A percentile compares a stretch with the other conserved stretches of the same genome.
Conservation (phyloP, 2,113 vertebrate genomes). For the Pelmatolapia mariae region DNA sequence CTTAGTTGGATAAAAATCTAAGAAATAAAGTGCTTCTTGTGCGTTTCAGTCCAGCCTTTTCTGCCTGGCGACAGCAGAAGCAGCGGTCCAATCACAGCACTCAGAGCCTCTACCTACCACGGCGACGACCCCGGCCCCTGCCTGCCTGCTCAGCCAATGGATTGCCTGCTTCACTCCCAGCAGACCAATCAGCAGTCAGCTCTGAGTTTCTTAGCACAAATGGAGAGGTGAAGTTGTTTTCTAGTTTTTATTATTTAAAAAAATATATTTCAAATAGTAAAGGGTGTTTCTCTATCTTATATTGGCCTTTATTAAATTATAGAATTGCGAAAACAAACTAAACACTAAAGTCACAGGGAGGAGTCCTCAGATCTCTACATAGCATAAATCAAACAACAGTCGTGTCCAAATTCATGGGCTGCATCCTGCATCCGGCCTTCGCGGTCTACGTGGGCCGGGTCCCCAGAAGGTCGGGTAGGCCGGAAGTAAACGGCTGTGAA, state of each 20-base stretch:
- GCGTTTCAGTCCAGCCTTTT: neutral
- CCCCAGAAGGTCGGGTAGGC: neutral
- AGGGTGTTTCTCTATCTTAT: neutral
- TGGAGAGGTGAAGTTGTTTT: slow-evolving; percentile 7
- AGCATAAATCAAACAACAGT: neutral
- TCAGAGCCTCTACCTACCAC: neutral
- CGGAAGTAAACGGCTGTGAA: neutral
- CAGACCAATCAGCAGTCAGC: slow-evolving; percentile 9
- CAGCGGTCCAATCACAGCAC: neutral
- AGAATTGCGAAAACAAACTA: neutral
- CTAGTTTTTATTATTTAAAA: neutral
- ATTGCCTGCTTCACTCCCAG: neutral
- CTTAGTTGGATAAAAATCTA: neutral
- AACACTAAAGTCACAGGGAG: neutral
- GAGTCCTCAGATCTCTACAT: neutral
- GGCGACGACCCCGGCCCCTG: neutral
- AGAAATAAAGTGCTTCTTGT: neutral
- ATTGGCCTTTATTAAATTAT: neutral
- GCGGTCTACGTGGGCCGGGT: neutral
- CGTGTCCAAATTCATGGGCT: neutral
- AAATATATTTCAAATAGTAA: neutral
- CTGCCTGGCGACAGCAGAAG: neutral
- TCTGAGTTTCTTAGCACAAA: slow-evolving; percentile 10
- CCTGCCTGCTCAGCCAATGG: slow-evolving; percentile 4
- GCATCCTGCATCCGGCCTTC: neutral